These are phyloP conservation scores for Lophotis ruficrista DNA, from an alignment of 2,113 vertebrate species.

Conservation along the genomic window DNA sequence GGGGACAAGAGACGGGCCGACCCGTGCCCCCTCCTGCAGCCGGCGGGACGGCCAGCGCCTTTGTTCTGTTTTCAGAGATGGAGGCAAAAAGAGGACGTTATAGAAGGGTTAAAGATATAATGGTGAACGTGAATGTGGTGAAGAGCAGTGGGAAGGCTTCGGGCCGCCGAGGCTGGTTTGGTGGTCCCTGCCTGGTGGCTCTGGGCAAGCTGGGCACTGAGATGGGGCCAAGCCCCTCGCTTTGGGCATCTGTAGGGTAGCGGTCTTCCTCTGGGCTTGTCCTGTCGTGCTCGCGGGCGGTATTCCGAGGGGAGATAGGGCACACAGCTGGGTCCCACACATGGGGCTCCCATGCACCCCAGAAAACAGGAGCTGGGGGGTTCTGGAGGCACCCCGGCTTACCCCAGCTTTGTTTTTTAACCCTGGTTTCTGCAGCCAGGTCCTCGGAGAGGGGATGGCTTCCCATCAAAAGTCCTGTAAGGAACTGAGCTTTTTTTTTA, in stretches of 20 bases:
- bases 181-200: background rate
- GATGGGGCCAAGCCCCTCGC: fast-evolving
- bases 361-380: too few species aligned
- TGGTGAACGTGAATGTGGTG: background rate
- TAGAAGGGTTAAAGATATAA: background rate
- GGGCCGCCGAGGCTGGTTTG: background rate
- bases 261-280: background rate
- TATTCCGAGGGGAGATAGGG: fast-evolving
- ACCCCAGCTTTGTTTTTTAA: background rate
- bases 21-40: background rate
- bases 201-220: background rate
- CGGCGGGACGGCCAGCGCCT: background rate
- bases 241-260: background rate
- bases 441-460: fast-evolving
- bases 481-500: background rate
- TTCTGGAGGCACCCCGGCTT: fast-evolving
- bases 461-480: background rate
- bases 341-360: background rate
- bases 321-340: fast-evolving
- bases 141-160: background rate
- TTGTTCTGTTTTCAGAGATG: background rate
- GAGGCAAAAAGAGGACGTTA: background rate
- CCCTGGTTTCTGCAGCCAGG: background rate
- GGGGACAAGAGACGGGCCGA: background rate
- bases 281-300: background rate